Percentiles rank a stretch among this genome's conserved stretches.
These are phyloP conservation scores for Solea senegalensis DNA, from an alignment of 2,113 vertebrate genomes.

Conservation along the genomic window DNA sequence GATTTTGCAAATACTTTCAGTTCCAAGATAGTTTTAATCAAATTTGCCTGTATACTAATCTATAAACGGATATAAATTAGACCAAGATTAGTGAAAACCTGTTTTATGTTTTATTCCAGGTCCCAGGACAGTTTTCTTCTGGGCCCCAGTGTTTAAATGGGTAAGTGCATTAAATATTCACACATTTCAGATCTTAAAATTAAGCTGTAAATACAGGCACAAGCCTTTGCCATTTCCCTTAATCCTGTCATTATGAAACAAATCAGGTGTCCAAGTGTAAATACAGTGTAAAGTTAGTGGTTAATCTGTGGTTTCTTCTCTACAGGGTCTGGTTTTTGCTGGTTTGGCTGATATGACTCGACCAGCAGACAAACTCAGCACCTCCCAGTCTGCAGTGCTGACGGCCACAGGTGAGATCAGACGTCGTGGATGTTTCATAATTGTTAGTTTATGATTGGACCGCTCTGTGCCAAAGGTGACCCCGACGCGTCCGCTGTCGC, in stretches of 20 bases:
- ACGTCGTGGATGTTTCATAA: neutral
- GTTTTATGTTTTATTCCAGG: conserved; percentile 76
- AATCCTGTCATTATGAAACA: no score
- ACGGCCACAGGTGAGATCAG: conserved; percentile 89
- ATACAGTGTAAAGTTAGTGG: neutral
- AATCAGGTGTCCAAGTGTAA: neutral
- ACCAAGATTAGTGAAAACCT: neutral
- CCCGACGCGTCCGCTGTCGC: conserved; percentile 25
- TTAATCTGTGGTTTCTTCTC: neutral
- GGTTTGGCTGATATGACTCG: conserved; percentile 95
- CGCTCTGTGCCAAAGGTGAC: conserved; percentile 50
- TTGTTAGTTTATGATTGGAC: neutral
- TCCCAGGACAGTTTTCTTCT: conserved; percentile 98
- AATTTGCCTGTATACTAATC: no score
- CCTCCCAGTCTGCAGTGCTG: conserved; percentile 91
- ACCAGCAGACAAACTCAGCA: conserved; percentile 95
- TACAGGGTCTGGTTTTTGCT: conserved; percentile 90
- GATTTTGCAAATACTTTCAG: no score
- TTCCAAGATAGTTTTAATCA: no score
- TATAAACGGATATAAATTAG: no score
- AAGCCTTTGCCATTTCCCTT: no score
- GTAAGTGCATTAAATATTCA: conserved; percentile 75
- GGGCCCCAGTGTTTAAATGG: conserved; percentile 99
- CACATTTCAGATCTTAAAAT: neutral
- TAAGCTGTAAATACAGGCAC: neutral